phyloP scores from a whole-genome alignment of 2,797 vertebrate species.

The Poliocrania exsul region DNA sequence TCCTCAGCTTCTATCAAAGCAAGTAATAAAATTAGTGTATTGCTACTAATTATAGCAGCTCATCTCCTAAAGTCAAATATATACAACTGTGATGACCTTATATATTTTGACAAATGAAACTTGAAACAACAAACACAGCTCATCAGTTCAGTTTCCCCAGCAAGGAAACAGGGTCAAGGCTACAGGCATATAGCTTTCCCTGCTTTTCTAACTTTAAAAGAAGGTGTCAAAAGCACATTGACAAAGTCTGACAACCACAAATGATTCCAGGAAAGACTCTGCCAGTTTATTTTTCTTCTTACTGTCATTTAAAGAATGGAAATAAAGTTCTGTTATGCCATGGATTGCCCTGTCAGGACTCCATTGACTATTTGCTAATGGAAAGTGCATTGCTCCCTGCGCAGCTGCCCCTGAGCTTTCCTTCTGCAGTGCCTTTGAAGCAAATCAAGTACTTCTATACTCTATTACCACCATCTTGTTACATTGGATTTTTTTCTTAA shows the following conservation, averaged over 20 bases:
- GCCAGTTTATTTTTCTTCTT: constrained; percentile 30
- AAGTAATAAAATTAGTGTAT: constrained; percentile 61
- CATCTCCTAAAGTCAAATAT: constrained; percentile 55
- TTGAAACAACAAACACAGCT: constrained; percentile 55
- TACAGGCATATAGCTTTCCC: not conserved
- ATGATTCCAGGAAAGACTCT: constrained; percentile 53
- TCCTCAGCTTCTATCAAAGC: constrained; percentile 36
- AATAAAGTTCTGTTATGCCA: constrained; percentile 63
- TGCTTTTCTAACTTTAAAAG: constrained; percentile 38
- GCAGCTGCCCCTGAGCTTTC: not conserved
- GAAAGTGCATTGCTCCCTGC: constrained; percentile 11
- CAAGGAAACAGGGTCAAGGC: constrained; percentile 43
- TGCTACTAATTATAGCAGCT: constrained; percentile 54
- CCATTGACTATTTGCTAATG: constrained; percentile 32
- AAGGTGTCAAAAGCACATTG: constrained; percentile 54
- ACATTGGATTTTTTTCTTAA: not conserved
- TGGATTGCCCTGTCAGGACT: not conserved
- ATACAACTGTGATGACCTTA: constrained; percentile 2
- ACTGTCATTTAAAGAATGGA: constrained; percentile 59
- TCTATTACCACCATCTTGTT: not conserved
- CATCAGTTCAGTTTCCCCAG: constrained; percentile 31
- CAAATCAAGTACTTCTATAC: constrained; percentile 33
- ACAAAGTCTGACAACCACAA: constrained; percentile 62
- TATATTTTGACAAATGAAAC: constrained; percentile 61
- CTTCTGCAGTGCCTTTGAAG: constrained; percentile 24